Percentiles rank a stretch among this genome's conserved stretches.
Conservation (phyloP, 2,888 invertebrate genomes). For the Erannis defoliaria region DNA sequence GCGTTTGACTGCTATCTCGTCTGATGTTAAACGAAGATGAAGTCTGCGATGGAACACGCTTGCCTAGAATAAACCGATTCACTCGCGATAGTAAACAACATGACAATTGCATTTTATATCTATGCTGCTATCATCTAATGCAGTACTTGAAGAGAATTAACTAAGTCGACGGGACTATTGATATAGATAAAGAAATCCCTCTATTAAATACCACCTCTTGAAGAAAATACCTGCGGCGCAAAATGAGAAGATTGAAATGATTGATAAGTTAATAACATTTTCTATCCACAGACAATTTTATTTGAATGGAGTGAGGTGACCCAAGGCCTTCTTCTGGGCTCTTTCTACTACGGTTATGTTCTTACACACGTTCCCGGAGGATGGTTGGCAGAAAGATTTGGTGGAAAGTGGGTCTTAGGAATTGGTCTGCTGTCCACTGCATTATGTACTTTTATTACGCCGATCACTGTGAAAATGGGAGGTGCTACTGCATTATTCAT, state of each 20-base stretch:
- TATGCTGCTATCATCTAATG: not conserved
- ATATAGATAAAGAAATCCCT: conserved; percentile 16
- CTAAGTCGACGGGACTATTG: conserved; percentile 22
- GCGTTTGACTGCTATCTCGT: no score
- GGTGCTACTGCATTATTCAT: conserved; percentile 85
- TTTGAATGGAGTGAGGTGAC: conserved; percentile 90
- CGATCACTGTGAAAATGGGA: conserved; percentile 88
- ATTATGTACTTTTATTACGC: conserved; percentile 92
- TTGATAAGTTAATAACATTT: conserved; percentile 5
- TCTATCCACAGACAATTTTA: conserved; percentile 52
- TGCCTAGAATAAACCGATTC: no score
- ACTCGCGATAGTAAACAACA: no score
- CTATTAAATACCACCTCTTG: conserved; percentile 15
- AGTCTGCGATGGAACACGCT: no score
- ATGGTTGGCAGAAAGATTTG: conserved; percentile 92
- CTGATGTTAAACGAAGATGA: no score
- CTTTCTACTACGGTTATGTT: conserved; percentile 95
- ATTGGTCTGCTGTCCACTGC: conserved; percentile 93
- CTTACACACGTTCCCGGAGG: conserved; percentile 95
- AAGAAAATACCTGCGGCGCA: conserved; percentile 3
- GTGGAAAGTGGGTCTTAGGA: conserved; percentile 94
- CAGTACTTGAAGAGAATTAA: conserved; percentile 1
- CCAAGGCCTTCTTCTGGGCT: conserved; percentile 92
- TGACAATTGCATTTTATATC: not conserved
- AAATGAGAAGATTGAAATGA: not conserved